These are phyloP conservation scores for Eclectus roratus DNA, from an alignment of 2,113 vertebrate genomes.

Conservation along the genomic window DNA sequence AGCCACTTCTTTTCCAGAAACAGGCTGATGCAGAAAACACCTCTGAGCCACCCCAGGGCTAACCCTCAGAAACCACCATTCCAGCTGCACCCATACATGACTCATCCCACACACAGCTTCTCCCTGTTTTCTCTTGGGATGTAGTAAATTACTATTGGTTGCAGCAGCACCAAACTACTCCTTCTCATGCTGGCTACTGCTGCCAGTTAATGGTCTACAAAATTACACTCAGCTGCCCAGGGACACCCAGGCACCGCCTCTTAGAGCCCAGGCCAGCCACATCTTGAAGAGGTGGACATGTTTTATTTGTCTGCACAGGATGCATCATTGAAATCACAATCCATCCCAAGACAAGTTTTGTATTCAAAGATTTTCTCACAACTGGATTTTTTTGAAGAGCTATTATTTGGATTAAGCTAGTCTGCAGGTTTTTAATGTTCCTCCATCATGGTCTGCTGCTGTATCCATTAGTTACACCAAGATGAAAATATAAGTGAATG, in stretches of 20 bases:
- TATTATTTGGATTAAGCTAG: neutral
- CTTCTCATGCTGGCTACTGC: rapidly evolving
- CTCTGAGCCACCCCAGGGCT: neutral
- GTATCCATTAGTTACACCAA: slow-evolving; percentile 20
- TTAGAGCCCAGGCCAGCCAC: rapidly evolving
- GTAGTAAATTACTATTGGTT: neutral
- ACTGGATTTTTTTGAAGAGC: neutral
- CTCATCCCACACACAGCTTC: neutral
- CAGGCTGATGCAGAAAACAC: neutral
- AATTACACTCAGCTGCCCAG: neutral
- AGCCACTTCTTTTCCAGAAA: neutral
- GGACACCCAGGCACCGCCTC: rapidly evolving
- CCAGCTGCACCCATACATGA: neutral
- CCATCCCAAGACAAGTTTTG: neutral
- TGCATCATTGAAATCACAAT: neutral
- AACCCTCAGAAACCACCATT: neutral
- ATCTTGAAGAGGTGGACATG: rapidly evolving
- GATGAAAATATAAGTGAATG: neutral
- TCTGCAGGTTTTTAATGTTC: neutral
- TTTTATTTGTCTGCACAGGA: neutral
- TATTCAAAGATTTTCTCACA: neutral
- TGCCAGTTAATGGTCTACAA: neutral
- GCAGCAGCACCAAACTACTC: neutral
- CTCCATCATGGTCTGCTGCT: neutral
- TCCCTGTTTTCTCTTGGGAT: neutral